phyloP scores from a whole-genome alignment of 1,140 invertebrate species.

The Psilanteris sp. region DNA sequence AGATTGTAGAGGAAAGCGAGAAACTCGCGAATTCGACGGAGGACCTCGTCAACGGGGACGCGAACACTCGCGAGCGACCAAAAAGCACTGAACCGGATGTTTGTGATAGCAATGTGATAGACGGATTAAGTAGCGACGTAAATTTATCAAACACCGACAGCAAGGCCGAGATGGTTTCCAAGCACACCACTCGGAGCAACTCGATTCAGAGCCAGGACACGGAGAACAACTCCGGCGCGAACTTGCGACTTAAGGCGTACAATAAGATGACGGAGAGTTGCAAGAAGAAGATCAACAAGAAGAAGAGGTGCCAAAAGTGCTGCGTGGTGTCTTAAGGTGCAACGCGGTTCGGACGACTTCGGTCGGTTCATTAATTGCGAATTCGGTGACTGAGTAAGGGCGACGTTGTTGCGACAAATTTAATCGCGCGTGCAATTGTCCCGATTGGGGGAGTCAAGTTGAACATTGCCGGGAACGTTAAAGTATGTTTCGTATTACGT shows the following conservation, averaged over 20 bases:
- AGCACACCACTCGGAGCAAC: constrained; percentile 66
- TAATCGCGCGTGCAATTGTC: no score
- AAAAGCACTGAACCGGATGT: constrained; percentile 3
- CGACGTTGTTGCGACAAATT: no score
- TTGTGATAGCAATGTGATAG: constrained; percentile 52
- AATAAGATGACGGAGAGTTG: constrained; percentile 69
- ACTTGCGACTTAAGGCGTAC: constrained; percentile 67
- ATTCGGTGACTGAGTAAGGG: no score
- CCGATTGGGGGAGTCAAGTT: no score
- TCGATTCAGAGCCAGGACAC: constrained; percentile 69
- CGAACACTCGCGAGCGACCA: constrained; percentile 8
- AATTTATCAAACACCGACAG: constrained; percentile 53
- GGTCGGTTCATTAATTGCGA: no score
- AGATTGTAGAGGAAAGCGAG: constrained; percentile 61
- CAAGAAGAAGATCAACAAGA: constrained; percentile 66
- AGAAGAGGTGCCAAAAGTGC: constrained; percentile 70
- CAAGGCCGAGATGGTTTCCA: constrained; percentile 53
- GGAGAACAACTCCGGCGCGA: constrained; percentile 55
- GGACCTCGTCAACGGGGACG: no score
- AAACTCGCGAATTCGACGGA: no score
- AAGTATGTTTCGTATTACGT: no score
- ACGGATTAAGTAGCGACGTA: constrained; percentile 29
- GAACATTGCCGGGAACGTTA: no score
- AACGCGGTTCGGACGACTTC: no score
- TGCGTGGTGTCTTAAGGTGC: constrained; percentile 73